Evolutionary conservation across 2,797 vertebrate species (phyloP), one percentile per base, ranked within the genome.

Genomic region (Clarias platycephalus): DNA sequence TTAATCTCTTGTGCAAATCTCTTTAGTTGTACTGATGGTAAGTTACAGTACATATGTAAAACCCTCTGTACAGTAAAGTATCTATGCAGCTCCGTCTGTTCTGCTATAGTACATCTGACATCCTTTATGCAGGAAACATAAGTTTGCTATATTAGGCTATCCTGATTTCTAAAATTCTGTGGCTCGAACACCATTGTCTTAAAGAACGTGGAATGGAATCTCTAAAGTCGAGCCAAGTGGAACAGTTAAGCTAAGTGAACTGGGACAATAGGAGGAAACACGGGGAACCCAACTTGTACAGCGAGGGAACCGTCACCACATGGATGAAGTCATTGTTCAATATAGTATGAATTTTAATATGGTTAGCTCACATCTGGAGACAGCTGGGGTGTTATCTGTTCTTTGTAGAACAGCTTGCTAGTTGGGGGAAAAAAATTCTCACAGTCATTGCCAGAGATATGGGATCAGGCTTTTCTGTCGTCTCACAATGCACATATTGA

Each of bases 231-330:
- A 84, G 80, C 86, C 85, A 85, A 85, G 37, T 80, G 13, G 28
- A 77, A 40, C 44, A 60, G 71, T 34, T 62, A 90, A 64, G 76
- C 22, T 78, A 16, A 64, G 57, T 64, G 53, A 83, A 20, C 44
- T 74, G 77, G 58, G 68, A 87, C 71, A 90, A 90, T 89, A 66
- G 77, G 77, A 87, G 89, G 88, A 90, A 90, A 70, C 83, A 49
- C 37, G 70, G 76, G 66, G 62, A 85, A 85, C 76, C 78, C 63
- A 72, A 31, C 66, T 55, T 67, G 37, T 20, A 80, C 15, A 79
- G 40, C 62, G 10, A 80, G n/a, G 26, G 28, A 28, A 74, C 79
- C 70, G 40, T 87, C 74, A 77, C 49, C 26, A 60, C 81, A 68
- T 49, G 72, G n/a, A 86, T 88, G 68, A 89, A 82, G 83, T 88